These are phyloP conservation scores for Bovichtus variegatus DNA, from an alignment of 2,797 vertebrate species.

Conservation along the genomic window DNA sequence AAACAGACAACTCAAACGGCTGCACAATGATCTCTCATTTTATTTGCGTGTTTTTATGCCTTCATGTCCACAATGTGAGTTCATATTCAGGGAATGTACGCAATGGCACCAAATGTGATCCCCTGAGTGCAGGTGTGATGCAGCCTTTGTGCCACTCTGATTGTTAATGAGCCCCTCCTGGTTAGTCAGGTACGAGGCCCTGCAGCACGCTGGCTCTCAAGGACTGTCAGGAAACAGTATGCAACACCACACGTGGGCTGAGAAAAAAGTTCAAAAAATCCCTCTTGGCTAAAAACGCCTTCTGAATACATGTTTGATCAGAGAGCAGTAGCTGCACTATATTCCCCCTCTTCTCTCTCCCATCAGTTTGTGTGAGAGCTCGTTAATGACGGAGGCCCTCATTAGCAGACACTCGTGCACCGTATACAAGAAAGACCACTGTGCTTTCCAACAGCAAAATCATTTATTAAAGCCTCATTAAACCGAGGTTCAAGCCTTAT, in stretches of 20 bases:
- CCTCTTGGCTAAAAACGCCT: neutral
- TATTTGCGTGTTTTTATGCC: neutral
- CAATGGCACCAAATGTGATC: neutral
- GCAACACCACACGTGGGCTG: neutral
- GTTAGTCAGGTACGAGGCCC: neutral
- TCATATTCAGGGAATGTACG: neutral
- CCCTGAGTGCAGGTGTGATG: neutral
- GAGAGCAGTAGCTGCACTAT: neutral
- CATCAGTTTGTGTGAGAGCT: slow-evolving; percentile 39
- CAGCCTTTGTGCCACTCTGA: neutral
- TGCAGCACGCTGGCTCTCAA: neutral
- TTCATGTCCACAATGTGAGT: neutral
- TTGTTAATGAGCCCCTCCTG: slow-evolving; percentile 13
- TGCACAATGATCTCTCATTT: neutral
- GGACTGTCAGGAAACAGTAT: neutral
- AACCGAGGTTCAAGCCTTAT: slow-evolving; percentile 13
- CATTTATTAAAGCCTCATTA: slow-evolving; percentile 51
- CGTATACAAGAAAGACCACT: neutral
- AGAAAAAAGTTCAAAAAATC: neutral
- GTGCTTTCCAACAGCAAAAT: slow-evolving; percentile 29
- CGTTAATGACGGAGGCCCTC: slow-evolving; percentile 43
- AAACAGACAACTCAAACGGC: neutral
- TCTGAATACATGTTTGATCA: slow-evolving; percentile 29
- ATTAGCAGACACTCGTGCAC: slow-evolving; percentile 38
- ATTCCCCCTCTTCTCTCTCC: slow-evolving; percentile 15